Conservation (phyloP, 2,797 vertebrate genomes). For the Silurus aristotelis region DNA sequence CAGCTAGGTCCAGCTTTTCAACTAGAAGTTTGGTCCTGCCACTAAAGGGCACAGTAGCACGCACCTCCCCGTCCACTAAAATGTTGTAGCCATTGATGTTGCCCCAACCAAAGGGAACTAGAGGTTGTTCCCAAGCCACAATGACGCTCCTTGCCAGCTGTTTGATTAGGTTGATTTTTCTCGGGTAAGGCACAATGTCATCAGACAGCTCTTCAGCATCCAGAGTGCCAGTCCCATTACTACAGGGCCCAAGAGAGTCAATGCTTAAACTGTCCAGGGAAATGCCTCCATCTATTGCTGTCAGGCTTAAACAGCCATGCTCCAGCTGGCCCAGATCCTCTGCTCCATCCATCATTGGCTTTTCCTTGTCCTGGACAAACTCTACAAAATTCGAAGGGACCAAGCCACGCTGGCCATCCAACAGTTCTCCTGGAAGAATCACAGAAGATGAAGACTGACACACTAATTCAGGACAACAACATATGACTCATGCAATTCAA, state of each 20-base stretch:
- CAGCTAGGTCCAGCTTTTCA: constrained; percentile 90
- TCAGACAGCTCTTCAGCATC: constrained; percentile 87
- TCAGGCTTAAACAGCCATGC: constrained; percentile 67
- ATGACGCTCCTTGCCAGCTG: constrained; percentile 97
- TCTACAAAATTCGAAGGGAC: constrained; percentile 99
- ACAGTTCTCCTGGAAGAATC: constrained; percentile 83
- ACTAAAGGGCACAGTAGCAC: constrained; percentile 79
- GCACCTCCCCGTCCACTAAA: constrained; percentile 87
- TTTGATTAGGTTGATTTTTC: constrained; percentile 95
- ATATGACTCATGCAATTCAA: constrained; percentile 9
- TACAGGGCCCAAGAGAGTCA: constrained; percentile 73
- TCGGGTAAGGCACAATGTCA: constrained; percentile 95
- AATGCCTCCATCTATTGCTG: constrained; percentile 66
- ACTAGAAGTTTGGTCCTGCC: constrained; percentile 88
- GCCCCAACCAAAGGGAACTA: constrained; percentile 87
- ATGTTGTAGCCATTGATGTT: constrained; percentile 89
- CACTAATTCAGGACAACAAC: not conserved
- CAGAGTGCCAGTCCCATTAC: constrained; percentile 78
- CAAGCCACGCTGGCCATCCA: constrained; percentile 93
- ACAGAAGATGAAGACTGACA: constrained; percentile 2
- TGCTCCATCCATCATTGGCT: constrained; percentile 73
- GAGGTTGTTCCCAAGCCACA: constrained; percentile 93
- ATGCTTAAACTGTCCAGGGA: constrained; percentile 68
- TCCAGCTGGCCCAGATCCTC: constrained; percentile 81
- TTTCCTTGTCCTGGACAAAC: constrained; percentile 93